Conservation (phyloP, 2,888 invertebrate genomes). For the Lithophane socia region DNA sequence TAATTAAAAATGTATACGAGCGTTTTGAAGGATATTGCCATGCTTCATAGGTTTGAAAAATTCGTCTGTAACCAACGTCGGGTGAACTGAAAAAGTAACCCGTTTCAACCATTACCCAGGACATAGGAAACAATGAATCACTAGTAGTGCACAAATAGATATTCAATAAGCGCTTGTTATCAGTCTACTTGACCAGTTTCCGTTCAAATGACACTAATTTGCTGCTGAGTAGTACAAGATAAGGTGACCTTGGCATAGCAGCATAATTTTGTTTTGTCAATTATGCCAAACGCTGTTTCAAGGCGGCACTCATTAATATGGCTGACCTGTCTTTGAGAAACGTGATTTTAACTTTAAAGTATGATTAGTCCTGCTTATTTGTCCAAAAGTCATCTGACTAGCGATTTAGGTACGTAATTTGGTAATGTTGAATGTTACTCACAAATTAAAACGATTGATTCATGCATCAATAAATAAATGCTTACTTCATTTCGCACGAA, state of each 20-base stretch:
- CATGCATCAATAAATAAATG: background rate
- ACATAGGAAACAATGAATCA: conserved; percentile 39
- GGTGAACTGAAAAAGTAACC: no score
- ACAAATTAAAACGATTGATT: conserved; percentile 7
- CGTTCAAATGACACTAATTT: conserved; percentile 69
- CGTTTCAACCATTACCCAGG: background rate
- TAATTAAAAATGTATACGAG: no score
- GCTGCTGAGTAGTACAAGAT: conserved; percentile 61
- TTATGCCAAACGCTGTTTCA: conserved; percentile 43
- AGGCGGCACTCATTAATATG: conserved; percentile 32
- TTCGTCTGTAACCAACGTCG: no score
- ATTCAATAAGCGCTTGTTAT: conserved; percentile 64
- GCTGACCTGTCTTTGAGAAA: conserved; percentile 4
- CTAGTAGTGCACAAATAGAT: conserved; percentile 39
- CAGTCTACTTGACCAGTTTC: conserved; percentile 72
- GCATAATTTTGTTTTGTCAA: conserved; percentile 49
- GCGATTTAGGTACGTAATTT: background rate
- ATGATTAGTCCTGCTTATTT: background rate
- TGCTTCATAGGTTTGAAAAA: no score
- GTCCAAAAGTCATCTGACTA: background rate
- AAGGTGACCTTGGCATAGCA: conserved; percentile 68
- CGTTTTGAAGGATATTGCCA: no score
- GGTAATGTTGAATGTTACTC: background rate
- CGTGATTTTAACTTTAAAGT: conserved; percentile 20
- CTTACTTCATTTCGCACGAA: background rate